Evolutionary conservation across 2,113 vertebrate species (phyloP), one percentile per base, ranked within the genome.

Genomic region (Lutjanus erythropterus): DNA sequence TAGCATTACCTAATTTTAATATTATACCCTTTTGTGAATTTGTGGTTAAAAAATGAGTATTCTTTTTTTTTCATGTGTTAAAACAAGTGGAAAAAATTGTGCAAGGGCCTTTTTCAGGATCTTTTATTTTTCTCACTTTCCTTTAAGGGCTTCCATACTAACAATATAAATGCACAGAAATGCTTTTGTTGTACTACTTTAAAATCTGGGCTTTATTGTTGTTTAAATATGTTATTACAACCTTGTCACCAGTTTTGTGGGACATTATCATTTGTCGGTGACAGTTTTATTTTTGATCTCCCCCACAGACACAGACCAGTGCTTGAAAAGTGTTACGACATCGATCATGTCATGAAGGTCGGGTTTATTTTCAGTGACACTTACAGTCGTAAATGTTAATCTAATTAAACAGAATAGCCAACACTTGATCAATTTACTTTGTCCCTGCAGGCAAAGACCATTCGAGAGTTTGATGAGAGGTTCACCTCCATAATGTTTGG

Each of bases 401-500:
- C 50, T 42, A 25, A 66, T 61, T 27, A 47, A 62, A 50, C 2
- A 10, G 67, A 55, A 23, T n/a, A 46, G 59, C 27, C 21, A 4
- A 19, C 42, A 33, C 31, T 69, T 12, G 35, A 56, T 68, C 0
- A 9, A 3, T 53, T 14, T 42, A n/a, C 74, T 0, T 0, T 2
- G 3, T 47, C 61, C 46, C 84, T 86, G 47, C 89, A 99, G 98
- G 98, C 98, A 62, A 99, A 94, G 94, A 98, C 97, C 82, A 95
- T 99, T 84, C 94, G 98, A 85, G 97, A 99, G 89, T 99, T 99
- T 90, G 98, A 99, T 61, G 97, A 96, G 84, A 94, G 96, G 83
- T 99, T 99, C 93, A 99, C 98, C 33, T 97, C 98, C 23, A 96
- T 97, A 79, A 97, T 99, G 97, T 99, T 99, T 75, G 97, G 98